Evolutionary conservation across 2,888 invertebrate genomes (phyloP).

Genomic region (Muschampia staudingeri): DNA sequence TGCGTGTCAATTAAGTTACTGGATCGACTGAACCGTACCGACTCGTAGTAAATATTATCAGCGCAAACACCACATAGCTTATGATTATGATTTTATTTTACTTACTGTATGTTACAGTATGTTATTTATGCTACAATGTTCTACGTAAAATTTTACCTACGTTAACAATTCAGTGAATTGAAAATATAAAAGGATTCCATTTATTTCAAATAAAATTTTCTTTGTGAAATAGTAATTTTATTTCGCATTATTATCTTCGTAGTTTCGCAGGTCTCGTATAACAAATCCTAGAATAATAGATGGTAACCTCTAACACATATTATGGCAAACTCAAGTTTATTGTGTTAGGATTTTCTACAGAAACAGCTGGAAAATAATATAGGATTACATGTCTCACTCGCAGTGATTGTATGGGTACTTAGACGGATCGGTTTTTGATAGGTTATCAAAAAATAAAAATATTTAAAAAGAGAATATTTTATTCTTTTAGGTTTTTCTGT

Average conservation of each 20-base stretch:
- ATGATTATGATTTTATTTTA: no score
- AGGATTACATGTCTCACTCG: conserved; percentile 2
- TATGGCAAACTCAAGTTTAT: conserved; percentile 25
- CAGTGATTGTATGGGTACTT: background rate
- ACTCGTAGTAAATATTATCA: no score
- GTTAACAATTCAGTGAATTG: background rate
- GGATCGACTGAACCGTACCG: no score
- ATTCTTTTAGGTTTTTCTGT: background rate
- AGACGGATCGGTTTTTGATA: background rate
- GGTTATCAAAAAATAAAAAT: background rate
- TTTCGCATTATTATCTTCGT: conserved; percentile 17
- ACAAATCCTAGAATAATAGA: conserved; percentile 36
- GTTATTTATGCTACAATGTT: no score
- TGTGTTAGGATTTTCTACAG: conserved; percentile 34
- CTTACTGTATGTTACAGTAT: no score
- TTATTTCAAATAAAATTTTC: background rate
- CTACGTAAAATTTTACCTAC: background rate
- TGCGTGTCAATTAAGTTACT: no score
- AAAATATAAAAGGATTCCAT: background rate
- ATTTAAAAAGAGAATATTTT: background rate
- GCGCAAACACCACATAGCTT: no score
- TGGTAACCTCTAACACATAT: conserved; percentile 16
- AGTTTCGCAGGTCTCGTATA: conserved; percentile 22
- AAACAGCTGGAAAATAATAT: conserved; percentile 30
- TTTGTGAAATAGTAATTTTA: background rate